A percentile compares a stretch with the other conserved stretches of the same genome.
Conservation (phyloP, 2,797 vertebrate genomes). For the Eurystomus glaucurus region DNA sequence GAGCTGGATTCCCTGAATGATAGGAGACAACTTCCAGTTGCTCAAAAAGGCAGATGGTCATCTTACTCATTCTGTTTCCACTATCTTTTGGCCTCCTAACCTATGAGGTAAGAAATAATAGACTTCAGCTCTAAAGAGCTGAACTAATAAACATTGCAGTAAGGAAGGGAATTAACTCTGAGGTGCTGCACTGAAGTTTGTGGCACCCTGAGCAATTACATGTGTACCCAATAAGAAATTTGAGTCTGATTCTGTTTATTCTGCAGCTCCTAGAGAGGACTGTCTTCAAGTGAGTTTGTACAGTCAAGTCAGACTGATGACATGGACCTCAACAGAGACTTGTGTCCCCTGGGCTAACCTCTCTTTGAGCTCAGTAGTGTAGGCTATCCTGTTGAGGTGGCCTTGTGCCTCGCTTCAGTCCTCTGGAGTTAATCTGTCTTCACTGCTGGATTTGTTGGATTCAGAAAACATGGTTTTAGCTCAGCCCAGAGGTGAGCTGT, state of each 20-base stretch:
- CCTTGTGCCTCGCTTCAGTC: neutral
- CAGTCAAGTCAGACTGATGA: neutral
- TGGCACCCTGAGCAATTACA: neutral
- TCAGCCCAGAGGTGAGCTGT: neutral
- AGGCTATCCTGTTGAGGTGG: neutral
- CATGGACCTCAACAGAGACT: neutral
- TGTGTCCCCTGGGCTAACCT: neutral
- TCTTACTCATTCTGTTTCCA: neutral
- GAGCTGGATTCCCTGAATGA: neutral
- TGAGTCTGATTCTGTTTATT: neutral
- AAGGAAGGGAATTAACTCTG: neutral
- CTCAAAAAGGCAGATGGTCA: neutral
- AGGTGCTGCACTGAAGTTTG: neutral
- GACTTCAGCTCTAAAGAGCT: neutral
- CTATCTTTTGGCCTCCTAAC: neutral
- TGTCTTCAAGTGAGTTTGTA: neutral
- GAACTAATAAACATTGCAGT: neutral
- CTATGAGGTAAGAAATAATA: neutral
- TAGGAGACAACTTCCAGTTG: neutral
- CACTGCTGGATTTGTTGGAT: neutral
- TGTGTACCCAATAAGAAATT: neutral
- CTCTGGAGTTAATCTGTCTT: neutral
- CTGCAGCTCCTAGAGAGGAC: neutral
- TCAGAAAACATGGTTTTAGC: neutral
- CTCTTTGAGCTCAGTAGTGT: neutral